Conservation (phyloP, 2,888 invertebrate species). For the Tenthredo livida region DNA sequence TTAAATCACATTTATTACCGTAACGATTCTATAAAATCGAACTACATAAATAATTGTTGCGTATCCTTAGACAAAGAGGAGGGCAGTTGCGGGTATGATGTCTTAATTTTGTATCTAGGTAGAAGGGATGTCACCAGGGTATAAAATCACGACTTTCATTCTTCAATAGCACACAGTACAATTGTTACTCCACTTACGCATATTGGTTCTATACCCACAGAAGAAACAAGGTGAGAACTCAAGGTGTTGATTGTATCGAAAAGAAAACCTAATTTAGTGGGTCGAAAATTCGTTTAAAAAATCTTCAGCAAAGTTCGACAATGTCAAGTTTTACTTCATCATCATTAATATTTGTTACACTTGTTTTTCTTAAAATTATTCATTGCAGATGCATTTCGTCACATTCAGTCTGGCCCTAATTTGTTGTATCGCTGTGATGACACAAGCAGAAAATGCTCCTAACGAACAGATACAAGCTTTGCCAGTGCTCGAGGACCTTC, state of each 20-base stretch:
- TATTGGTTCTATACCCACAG: background rate
- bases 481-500: conserved; percentile 51
- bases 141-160: conserved; percentile 69
- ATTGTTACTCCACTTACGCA: conserved; percentile 4
- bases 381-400: conserved; percentile 65
- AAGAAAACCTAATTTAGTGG: background rate
- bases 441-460: conserved; percentile 56
- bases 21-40: background rate
- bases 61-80: conserved; percentile 38
- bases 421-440: conserved; percentile 62
- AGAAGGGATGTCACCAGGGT: conserved; percentile 58
- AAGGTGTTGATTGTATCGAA: background rate
- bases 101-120: conserved; percentile 49
- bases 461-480: conserved; percentile 54
- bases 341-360: background rate
- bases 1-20: background rate
- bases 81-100: conserved; percentile 18
- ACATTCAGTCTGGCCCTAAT: conserved; percentile 59
- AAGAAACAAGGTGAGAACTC: conserved; percentile 12
- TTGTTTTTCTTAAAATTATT: background rate
- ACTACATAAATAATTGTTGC: conserved; percentile 53
- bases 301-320: background rate
- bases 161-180: background rate
- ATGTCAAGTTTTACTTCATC: background rate
- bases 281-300: background rate